Conservation (phyloP, 2,888 invertebrate genomes). For the Quadroppia sp. region DNA sequence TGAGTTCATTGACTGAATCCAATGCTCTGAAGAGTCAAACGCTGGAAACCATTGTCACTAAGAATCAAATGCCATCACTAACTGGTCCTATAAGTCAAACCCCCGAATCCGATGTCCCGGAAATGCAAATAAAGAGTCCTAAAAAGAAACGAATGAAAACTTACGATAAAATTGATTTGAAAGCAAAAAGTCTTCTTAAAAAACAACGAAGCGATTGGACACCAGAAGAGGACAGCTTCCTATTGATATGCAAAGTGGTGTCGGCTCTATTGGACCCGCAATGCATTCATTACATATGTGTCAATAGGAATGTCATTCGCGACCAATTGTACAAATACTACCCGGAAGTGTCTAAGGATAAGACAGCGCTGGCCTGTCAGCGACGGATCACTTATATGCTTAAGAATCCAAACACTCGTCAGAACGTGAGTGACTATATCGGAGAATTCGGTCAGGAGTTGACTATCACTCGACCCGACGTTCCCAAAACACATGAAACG, state of each 20-base stretch:
- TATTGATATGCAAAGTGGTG: conserved; percentile 65
- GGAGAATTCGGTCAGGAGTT: conserved; percentile 61
- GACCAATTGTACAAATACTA: conserved; percentile 51
- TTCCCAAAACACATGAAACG: conserved; percentile 45
- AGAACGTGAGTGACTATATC: conserved; percentile 61
- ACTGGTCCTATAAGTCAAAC: too few relatives aligned
- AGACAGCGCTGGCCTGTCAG: conserved; percentile 66
- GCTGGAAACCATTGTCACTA: too few relatives aligned
- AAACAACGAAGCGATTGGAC: conserved; percentile 61
- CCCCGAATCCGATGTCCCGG: too few relatives aligned
- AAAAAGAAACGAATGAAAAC: conserved; percentile 18
- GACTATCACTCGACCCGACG: conserved; percentile 48
- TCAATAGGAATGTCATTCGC: conserved; percentile 49
- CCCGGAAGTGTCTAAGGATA: conserved; percentile 58
- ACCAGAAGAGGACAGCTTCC: conserved; percentile 64
- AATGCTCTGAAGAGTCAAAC: neutral
- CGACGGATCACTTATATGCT: conserved; percentile 63
- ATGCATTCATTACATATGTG: conserved; percentile 53
- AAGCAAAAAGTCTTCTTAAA: conserved; percentile 62
- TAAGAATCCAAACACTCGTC: conserved; percentile 59
- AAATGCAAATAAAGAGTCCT: conserved; percentile 42
- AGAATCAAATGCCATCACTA: too few relatives aligned
- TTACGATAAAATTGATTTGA: conserved; percentile 62
- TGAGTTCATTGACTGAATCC: neutral
- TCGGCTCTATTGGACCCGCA: conserved; percentile 58